Evolutionary conservation across 2,797 vertebrate species (phyloP).

Genomic region (Pseudochromis fuscus): DNA sequence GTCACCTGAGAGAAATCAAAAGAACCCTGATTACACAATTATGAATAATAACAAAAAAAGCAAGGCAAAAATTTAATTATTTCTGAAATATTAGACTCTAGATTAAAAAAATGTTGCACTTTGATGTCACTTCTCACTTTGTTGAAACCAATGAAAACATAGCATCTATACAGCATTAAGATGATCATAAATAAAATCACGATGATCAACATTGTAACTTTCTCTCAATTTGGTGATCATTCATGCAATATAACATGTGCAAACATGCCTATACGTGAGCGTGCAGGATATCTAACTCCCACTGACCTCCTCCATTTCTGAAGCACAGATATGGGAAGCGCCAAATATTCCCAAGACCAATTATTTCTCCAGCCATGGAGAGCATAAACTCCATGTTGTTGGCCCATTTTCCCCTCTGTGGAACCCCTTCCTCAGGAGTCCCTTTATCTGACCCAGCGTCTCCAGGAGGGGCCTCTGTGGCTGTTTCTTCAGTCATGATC

Average conservation of each 20-base stretch:
- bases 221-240: too few relatives aligned
- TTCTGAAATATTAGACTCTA: too few relatives aligned
- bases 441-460: conserved; percentile 42
- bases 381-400: conserved; percentile 92
- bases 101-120: too few relatives aligned
- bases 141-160: neutral
- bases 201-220: too few relatives aligned
- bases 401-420: conserved; percentile 89
- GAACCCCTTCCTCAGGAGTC: conserved; percentile 32
- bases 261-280: too few relatives aligned
- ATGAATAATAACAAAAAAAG: too few relatives aligned
- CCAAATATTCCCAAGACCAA: conserved; percentile 92
- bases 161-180: neutral
- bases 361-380: conserved; percentile 92
- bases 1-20: too few relatives aligned
- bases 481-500: conserved; percentile 70
- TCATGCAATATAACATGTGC: neutral
- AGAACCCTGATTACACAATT: neutral
- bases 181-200: neutral
- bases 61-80: too few relatives aligned
- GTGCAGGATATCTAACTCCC: neutral
- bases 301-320: conserved; percentile 90
- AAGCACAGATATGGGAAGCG: conserved; percentile 94
- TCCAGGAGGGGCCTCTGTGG: neutral
- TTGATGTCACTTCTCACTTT: neutral